phyloP scores from a whole-genome alignment of 1,140 invertebrate genomes.

The Lasaia peninsularis region DNA sequence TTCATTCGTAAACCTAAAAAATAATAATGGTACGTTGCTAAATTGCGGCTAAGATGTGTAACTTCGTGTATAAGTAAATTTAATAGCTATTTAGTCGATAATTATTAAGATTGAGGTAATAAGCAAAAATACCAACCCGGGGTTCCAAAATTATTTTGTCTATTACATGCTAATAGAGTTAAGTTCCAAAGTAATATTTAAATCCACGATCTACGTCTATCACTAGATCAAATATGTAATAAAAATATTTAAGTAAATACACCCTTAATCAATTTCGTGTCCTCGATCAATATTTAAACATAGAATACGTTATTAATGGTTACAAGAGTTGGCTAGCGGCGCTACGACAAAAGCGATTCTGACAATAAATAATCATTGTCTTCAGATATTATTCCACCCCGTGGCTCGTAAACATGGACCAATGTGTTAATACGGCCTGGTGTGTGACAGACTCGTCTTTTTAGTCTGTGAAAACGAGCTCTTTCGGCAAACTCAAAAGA shows the following conservation, averaged over 20 bases:
- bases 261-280: constrained; percentile 34
- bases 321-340: constrained; percentile 40
- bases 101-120: no score
- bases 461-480: constrained; percentile 26
- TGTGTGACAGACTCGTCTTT: constrained; percentile 36
- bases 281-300: constrained; percentile 41
- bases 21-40: no score
- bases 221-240: neutral
- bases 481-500: constrained; percentile 46
- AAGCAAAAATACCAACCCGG: no score
- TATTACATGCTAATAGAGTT: no score
- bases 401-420: constrained; percentile 48
- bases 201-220: no score
- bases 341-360: constrained; percentile 54
- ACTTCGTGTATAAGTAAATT: no score
- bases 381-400: constrained; percentile 57
- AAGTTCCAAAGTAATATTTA: no score
- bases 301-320: constrained; percentile 49
- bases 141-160: no score
- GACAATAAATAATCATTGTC: constrained; percentile 67
- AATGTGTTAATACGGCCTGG: constrained; percentile 53
- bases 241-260: constrained; percentile 3
- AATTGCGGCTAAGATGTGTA: no score
- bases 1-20: no score
- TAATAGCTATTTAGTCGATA: no score